Percentiles rank a stretch among this genome's conserved stretches.
These are phyloP conservation scores for Hipposideros armiger DNA, from an alignment of 2,113 vertebrate species.

Conservation along the genomic window DNA sequence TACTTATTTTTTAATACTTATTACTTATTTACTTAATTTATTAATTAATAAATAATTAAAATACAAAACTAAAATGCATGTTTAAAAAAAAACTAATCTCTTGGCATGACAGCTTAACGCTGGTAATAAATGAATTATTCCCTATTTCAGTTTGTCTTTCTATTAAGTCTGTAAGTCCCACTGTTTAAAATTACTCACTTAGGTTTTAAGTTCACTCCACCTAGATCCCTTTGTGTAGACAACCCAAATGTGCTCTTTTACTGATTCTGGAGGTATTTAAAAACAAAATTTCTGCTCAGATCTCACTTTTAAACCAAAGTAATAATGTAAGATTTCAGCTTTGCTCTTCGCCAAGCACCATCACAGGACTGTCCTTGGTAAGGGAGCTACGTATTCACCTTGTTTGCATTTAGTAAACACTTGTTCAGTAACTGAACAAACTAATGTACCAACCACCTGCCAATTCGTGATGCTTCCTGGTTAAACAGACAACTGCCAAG, in stretches of 20 bases:
- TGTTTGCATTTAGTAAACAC: background rate
- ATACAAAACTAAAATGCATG: constrained; percentile 17
- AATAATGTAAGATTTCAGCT: background rate
- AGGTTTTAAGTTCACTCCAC: background rate
- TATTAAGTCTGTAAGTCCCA: background rate
- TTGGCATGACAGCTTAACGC: background rate
- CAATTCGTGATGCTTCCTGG: background rate
- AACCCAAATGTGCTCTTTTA: background rate
- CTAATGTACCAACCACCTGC: background rate
- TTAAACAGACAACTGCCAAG: background rate
- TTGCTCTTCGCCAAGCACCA: background rate
- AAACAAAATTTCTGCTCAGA: background rate
- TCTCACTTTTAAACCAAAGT: constrained; percentile 39
- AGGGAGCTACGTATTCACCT: background rate
- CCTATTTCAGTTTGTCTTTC: background rate
- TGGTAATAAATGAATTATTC: background rate
- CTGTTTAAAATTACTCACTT: background rate
- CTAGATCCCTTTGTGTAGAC: background rate
- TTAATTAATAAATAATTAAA: constrained; percentile 32
- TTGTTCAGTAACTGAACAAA: background rate
- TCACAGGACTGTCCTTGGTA: background rate
- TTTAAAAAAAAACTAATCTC: background rate
- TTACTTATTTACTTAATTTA: too few relatives aligned
- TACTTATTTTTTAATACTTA: background rate
- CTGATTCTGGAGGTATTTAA: background rate